Base-by-base conservation (phyloP, 2,888 invertebrate genomes). In the Chrysopilus asiliformis region DNA sequence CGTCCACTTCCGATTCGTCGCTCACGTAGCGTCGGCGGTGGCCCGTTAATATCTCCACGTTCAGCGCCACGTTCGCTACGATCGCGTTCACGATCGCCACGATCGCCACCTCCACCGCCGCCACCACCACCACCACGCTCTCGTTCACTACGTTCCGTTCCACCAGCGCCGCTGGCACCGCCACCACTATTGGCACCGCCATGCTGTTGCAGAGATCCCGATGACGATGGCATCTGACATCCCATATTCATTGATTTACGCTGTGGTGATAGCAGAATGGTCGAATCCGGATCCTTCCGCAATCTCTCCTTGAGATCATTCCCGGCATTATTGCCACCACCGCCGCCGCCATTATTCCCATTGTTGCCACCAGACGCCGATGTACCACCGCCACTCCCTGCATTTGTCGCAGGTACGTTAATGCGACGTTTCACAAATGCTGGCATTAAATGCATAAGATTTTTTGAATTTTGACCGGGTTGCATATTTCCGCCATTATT, bases 1-100 rank as follows among this genome's bases (percentile, higher is more conserved):
- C 90, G 76, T 0, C 90, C 89, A 49, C 87, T 87, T 4, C 89
- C 89, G 52, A 89, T 86, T 30, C 87, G 77, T 13, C 76, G 66
- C 38, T 61, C 48, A 5, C 50, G 45, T 4, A 36, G 28, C 8
- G 24, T 18, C 12, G 15, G 18, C 2, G 20, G 22, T 15, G 32
- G 4, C 35, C n/a, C n/a, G n/a, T n/a, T n/a, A n/a, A n/a, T n/a
- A n/a, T n/a, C n/a, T n/a, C n/a, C n/a, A n/a, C n/a, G 25, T 12
- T 25, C 4, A 25, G n/a, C 13, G 13, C 12, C 33, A 40, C 27
- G 41, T 38, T 38, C 15, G 41, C 15, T 14, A 41, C 32, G 18
- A 34, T 14, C 38, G n/a, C 7, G 39, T 35, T 13, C 31, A 10
- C 38, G 51, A 14, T 53, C 50, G 25, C 60, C 45, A 35, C 41